Evolutionary conservation across 1,140 invertebrate species (phyloP), one percentile per base, ranked within the genome.

Genomic region (Theocolax elegans): DNA sequence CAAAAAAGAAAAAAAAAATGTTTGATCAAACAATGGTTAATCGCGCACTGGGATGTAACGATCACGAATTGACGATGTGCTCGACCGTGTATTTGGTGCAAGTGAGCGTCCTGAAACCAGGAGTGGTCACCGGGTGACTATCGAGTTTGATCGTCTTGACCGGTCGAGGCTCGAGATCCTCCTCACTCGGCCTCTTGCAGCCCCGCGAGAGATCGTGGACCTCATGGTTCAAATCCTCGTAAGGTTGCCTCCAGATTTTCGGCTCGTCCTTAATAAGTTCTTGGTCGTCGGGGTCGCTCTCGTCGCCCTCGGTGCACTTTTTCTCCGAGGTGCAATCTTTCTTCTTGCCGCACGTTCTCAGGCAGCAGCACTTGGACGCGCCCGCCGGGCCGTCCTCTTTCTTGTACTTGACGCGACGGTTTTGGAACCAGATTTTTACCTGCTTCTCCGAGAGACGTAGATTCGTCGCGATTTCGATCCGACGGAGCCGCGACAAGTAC

Each of bases 341-440:
- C 85, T 80, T 91, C 86, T 80, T 90, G 6, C 82, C 78, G 56
- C 85, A 86, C 0, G 85, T 87, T 13, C 85, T 77, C 44, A 89
- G 73, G 67, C 89, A 90, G 21, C 86, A 87, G 66, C 89, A 90
- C 66, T 87, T 87, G 17, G 84, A 82, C 8, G 75, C 81, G 40
- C 72, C 84, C 38, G 72, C 77, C 0, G 80, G 85, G 3, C 82
- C 78, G 75, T 92, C 92, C 75, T 92, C 93, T 78, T 97, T 97
- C 88, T 97, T 97, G 81, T 95, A 90, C 79, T 97, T 97, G 3
- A 97, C 96, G 3, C 95, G 87, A 13, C 92, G 88, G 80, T 96
- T 96, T 82, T 97, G 95, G 79, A 97, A 95, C 96, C 96, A 97
- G 63, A 97, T 97, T 83, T 96, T 97, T 44, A 97, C 95, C 85